Evolutionary conservation across 2,113 vertebrate genomes (phyloP).

Genomic region (Tyto alba): DNA sequence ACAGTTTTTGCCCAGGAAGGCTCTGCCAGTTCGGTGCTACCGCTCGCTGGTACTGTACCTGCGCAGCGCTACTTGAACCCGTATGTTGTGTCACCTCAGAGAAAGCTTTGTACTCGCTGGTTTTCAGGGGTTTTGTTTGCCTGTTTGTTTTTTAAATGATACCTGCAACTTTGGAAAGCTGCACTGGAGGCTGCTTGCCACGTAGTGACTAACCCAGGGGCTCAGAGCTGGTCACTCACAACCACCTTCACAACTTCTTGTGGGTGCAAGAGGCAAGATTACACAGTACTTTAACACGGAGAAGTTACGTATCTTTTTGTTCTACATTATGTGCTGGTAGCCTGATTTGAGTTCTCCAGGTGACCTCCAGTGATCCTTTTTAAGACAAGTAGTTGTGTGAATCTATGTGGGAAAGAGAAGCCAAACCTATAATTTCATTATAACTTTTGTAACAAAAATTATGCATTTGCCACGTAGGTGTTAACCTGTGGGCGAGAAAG

Average conservation of each 20-base stretch:
- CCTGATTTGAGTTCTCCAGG: background rate
- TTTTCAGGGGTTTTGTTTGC: background rate
- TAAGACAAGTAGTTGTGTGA: background rate
- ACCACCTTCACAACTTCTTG: background rate
- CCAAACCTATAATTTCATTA: background rate
- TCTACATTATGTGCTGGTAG: background rate
- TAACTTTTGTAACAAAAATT: background rate
- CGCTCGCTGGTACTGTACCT: background rate
- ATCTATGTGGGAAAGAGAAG: background rate
- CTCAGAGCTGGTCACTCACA: background rate
- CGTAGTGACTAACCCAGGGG: background rate
- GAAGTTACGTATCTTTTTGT: background rate
- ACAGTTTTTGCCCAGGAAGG: background rate
- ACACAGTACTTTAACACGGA: background rate
- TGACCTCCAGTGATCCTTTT: background rate
- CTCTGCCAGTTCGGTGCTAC: background rate
- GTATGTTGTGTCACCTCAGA: fast-evolving
- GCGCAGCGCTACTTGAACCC: fast-evolving
- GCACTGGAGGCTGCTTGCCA: background rate
- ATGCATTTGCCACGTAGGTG: background rate
- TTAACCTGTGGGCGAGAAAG: background rate
- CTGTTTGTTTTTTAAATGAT: background rate
- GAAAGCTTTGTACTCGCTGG: background rate
- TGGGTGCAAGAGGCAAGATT: background rate
- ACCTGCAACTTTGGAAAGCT: background rate